Conservation (phyloP, 2,797 vertebrate species). For the Fringilla coelebs region DNA sequence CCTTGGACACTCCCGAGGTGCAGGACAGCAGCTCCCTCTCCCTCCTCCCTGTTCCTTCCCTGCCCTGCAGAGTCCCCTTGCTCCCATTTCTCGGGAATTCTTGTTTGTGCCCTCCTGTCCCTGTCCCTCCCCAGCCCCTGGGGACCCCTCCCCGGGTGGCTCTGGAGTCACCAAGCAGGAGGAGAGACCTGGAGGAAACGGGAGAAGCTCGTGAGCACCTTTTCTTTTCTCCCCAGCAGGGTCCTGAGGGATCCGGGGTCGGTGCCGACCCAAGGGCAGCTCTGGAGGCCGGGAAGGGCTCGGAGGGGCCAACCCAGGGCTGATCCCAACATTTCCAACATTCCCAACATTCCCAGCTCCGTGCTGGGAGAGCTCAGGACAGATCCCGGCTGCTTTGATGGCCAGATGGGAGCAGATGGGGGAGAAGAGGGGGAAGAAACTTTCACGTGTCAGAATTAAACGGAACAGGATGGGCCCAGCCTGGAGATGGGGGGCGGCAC, state of each 20-base stretch:
- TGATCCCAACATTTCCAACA: not conserved
- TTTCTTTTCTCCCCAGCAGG: not conserved
- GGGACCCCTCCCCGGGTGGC: not conserved
- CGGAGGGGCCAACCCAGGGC: not conserved
- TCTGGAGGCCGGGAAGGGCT: not conserved
- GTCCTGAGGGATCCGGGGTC: not conserved
- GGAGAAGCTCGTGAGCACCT: not conserved
- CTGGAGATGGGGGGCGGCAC: fast-evolving
- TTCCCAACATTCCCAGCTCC: not conserved
- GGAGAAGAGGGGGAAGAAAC: not conserved
- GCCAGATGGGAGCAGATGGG: not conserved
- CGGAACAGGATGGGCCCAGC: not conserved
- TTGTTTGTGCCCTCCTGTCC: not conserved
- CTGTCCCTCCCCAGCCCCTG: not conserved
- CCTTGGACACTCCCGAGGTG: not conserved
- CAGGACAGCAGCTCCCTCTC: not conserved
- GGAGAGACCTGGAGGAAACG: not conserved
- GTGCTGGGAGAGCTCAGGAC: not conserved
- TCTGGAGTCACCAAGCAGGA: not conserved
- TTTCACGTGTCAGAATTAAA: not conserved
- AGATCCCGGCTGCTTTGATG: not conserved
- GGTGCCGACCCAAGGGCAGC: not conserved
- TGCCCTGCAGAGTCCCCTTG: not conserved
- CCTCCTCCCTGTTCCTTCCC: not conserved
- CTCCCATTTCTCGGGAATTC: not conserved